These are phyloP conservation scores for Sturnira hondurensis DNA, from an alignment of 2,113 vertebrate species.

Conservation along the genomic window DNA sequence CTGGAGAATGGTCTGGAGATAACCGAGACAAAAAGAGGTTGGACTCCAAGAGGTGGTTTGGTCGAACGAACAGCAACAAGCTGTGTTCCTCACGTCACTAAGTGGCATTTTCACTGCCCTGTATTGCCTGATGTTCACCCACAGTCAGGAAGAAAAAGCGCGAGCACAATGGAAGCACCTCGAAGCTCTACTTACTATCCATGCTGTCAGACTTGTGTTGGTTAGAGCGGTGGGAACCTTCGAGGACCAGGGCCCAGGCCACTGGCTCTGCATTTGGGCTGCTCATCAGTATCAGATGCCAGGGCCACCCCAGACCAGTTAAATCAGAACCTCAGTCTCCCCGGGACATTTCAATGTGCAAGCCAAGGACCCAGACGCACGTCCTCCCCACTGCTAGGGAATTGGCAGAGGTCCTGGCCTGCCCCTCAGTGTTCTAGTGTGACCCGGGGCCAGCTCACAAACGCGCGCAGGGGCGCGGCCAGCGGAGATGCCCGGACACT, in stretches of 20 bases:
- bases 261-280: rapidly evolving
- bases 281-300: background rate
- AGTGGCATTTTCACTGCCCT: background rate
- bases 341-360: rapidly evolving
- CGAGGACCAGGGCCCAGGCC: background rate
- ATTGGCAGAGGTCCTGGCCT: background rate
- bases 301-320: rapidly evolving
- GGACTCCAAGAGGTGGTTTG: background rate
- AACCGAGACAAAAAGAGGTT: background rate
- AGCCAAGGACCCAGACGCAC: background rate
- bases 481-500: rapidly evolving
- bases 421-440: rapidly evolving
- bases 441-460: constrained; percentile 50
- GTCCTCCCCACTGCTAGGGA: background rate
- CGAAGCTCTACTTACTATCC: rapidly evolving
- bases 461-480: background rate
- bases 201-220: rapidly evolving
- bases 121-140: background rate
- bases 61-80: background rate
- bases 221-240: no score
- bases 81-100: background rate
- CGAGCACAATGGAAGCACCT: no score
- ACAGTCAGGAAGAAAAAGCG: background rate
- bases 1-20: background rate
- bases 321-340: background rate